Conservation (phyloP, 2,888 invertebrate genomes). For the Andrena haemorrhoa region DNA sequence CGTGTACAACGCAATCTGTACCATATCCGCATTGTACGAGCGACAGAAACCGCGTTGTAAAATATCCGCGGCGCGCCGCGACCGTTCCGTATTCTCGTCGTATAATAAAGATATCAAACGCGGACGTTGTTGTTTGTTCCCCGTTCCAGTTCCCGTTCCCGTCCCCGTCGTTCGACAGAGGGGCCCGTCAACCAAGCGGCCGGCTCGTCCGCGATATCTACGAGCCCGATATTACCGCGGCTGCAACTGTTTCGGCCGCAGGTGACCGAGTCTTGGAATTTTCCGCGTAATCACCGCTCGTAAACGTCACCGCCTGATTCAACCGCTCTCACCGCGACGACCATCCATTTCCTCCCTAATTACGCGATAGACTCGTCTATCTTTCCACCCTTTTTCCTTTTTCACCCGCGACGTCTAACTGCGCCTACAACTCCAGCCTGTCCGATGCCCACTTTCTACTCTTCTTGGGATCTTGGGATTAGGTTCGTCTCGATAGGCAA, state of each 20-base stretch:
- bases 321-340: slow-evolving; percentile 71
- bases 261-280: slow-evolving; percentile 68
- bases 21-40: slow-evolving; percentile 52
- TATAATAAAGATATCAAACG: slow-evolving; percentile 51
- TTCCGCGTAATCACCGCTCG: slow-evolving; percentile 74
- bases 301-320: slow-evolving; percentile 77
- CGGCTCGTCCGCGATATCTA: slow-evolving; percentile 50
- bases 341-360: slow-evolving; percentile 75
- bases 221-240: slow-evolving; percentile 27
- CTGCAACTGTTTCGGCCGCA: slow-evolving; percentile 49
- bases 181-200: background rate
- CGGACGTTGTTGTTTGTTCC: slow-evolving; percentile 28
- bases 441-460: background rate
- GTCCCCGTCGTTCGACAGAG: slow-evolving; percentile 7
- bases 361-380: slow-evolving; percentile 69
- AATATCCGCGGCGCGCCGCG: slow-evolving; percentile 30
- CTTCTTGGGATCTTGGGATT: background rate
- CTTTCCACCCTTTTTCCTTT: slow-evolving; percentile 50
- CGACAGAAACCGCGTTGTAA: slow-evolving; percentile 46
- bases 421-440: background rate
- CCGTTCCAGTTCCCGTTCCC: slow-evolving; percentile 24
- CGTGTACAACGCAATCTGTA: slow-evolving; percentile 29
- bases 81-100: slow-evolving; percentile 35
- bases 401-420: background rate
- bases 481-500: too few relatives aligned